Evolutionary conservation across 2,888 invertebrate species (phyloP).

Genomic region (Epistrophella euchroma): DNA sequence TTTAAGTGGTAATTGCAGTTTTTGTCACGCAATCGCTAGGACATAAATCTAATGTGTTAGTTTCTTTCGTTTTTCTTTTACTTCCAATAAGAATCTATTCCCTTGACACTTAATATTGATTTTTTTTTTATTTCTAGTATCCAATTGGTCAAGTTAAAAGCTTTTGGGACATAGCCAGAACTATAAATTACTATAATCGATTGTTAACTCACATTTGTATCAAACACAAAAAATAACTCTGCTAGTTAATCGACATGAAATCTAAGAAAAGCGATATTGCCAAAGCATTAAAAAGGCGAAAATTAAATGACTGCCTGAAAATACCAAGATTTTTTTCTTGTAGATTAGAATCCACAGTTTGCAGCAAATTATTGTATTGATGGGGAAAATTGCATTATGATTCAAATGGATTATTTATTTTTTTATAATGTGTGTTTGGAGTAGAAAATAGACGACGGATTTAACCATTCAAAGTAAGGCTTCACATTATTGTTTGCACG

Average conservation of each 20-base stretch:
- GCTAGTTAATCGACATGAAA: conserved; percentile 6
- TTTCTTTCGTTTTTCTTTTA: conserved; percentile 1
- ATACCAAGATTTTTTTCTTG: not conserved
- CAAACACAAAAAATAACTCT: not conserved
- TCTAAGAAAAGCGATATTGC: not conserved
- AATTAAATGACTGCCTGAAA: not conserved
- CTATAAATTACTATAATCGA: not conserved
- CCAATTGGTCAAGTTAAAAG: conserved; percentile 14
- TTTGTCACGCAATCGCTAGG: conserved; percentile 30
- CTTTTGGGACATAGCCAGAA: conserved; percentile 18
- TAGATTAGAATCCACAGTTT: conserved; percentile 11
- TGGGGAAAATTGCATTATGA: not conserved
- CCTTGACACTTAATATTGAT: conserved; percentile 1
- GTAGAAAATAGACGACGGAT: not conserved
- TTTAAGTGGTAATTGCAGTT: conserved; percentile 26
- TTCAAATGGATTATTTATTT: not conserved
- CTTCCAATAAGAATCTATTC: conserved; percentile 4
- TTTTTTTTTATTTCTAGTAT: not conserved
- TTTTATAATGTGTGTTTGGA: not conserved
- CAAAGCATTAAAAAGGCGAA: not conserved
- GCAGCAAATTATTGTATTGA: conserved; percentile 2
- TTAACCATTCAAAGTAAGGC: not conserved
- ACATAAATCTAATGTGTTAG: conserved; percentile 18
- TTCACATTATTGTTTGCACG: conserved; percentile 19
- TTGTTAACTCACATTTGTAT: not conserved